Evolutionary conservation across 1,140 invertebrate genomes (phyloP).

Genomic region (Philaenus spumarius): DNA sequence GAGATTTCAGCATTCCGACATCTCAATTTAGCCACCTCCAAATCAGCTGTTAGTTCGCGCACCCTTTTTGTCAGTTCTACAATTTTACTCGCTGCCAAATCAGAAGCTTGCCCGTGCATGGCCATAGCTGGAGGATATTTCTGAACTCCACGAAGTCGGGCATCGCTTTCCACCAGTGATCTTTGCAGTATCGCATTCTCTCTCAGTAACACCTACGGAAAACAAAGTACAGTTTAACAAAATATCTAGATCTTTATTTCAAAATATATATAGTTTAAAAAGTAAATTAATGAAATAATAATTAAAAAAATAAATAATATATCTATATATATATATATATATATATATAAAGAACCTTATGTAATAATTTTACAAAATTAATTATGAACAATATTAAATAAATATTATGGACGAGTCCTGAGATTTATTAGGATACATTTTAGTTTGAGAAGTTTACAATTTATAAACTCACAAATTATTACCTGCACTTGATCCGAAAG

Average conservation of each 20-base stretch:
- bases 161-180: conserved; percentile 7
- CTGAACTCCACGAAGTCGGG: conserved; percentile 1
- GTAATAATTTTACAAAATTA: not conserved
- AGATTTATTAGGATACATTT: too few species aligned
- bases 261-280: too few species aligned
- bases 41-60: conserved; percentile 40
- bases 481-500: conserved; percentile 11
- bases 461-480: too few species aligned
- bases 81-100: conserved; percentile 39
- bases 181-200: conserved; percentile 9
- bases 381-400: not conserved
- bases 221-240: not conserved
- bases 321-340: too few species aligned
- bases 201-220: conserved; percentile 5
- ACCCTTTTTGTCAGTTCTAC: conserved; percentile 43
- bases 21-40: conserved; percentile 31
- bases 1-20: conserved; percentile 9
- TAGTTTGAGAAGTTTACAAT: not conserved
- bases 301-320: not conserved
- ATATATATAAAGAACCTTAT: too few species aligned
- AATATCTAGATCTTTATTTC: too few species aligned
- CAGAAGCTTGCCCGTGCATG: conserved; percentile 18
- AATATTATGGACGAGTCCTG: too few species aligned
- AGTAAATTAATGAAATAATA: not conserved
- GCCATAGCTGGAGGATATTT: conserved; percentile 16